Percentiles rank a stretch among this genome's conserved stretches.
phyloP scores from a whole-genome alignment of 2,888 invertebrate genomes.

The Cerceris rybyensis region DNA sequence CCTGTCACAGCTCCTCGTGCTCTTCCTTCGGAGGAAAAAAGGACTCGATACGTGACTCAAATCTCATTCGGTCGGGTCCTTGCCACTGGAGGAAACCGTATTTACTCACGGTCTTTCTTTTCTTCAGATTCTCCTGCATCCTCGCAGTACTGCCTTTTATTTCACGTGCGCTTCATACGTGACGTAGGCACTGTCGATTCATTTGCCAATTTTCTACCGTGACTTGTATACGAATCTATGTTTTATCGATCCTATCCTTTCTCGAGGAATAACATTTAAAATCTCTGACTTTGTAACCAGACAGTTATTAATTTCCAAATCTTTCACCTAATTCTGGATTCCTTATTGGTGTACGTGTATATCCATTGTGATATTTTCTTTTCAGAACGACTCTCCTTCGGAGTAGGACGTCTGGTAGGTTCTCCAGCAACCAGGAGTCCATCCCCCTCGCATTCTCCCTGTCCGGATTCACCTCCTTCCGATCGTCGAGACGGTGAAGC shows the following conservation, averaged over 20 bases:
- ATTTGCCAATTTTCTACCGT: conserved; percentile 39
- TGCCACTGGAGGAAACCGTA: conserved; percentile 61
- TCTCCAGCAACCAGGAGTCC: conserved; percentile 77
- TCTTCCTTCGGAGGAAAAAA: conserved; percentile 55
- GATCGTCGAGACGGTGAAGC: conserved; percentile 77
- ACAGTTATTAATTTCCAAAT: not conserved
- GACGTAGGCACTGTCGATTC: conserved; percentile 36
- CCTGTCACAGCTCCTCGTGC: conserved; percentile 50
- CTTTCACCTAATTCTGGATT: not conserved
- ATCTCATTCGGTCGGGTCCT: conserved; percentile 71
- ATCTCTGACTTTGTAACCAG: not conserved
- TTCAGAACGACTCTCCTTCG: conserved; percentile 92
- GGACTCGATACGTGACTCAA: conserved; percentile 78
- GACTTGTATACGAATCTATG: conserved; percentile 33
- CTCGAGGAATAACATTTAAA: not conserved
- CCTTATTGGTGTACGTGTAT: not conserved
- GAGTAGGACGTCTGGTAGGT: conserved; percentile 90
- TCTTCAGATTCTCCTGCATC: conserved; percentile 48
- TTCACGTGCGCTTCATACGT: conserved; percentile 45
- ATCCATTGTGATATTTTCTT: conserved; percentile 69
- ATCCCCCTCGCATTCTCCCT: conserved; percentile 78
- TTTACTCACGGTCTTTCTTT: conserved; percentile 56
- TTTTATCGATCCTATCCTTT: conserved; percentile 28
- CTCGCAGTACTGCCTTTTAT: conserved; percentile 16
- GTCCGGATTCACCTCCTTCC: conserved; percentile 77